phyloP scores from a whole-genome alignment of 2,797 vertebrate species.

The Graptemys geographica region DNA sequence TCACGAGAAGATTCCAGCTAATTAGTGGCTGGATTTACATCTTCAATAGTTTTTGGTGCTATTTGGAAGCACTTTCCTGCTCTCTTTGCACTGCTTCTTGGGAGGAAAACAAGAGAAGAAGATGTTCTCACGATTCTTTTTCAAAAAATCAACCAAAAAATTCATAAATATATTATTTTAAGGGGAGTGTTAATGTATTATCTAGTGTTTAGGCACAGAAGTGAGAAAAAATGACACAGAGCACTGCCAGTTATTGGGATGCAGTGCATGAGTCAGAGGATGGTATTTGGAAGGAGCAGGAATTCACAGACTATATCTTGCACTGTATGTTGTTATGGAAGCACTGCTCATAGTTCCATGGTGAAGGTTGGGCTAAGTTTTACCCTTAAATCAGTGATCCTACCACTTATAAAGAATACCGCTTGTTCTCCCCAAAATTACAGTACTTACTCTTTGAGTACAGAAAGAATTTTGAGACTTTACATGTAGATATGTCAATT shows the following conservation, averaged over 20 bases:
- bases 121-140: neutral
- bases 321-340: slow-evolving; percentile 54
- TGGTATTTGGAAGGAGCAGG: slow-evolving; percentile 36
- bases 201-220: slow-evolving; percentile 29
- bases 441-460: neutral
- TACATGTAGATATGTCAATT: neutral
- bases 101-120: slow-evolving; percentile 20
- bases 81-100: neutral
- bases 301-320: slow-evolving; percentile 38
- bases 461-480: neutral
- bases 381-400: neutral
- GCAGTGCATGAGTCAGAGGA: slow-evolving; percentile 17
- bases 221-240: neutral
- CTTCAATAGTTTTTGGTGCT: neutral
- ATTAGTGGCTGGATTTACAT: neutral
- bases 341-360: neutral
- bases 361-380: neutral
- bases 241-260: neutral
- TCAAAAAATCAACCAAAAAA: slow-evolving; percentile 29
- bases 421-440: neutral
- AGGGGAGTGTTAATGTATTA: neutral
- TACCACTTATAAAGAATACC: neutral
- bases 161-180: neutral
- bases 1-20: neutral
- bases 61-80: neutral